Evolutionary conservation across 2,113 vertebrate species (phyloP), one percentile per base, ranked within the genome.

Genomic region (Oryzias woworae): DNA sequence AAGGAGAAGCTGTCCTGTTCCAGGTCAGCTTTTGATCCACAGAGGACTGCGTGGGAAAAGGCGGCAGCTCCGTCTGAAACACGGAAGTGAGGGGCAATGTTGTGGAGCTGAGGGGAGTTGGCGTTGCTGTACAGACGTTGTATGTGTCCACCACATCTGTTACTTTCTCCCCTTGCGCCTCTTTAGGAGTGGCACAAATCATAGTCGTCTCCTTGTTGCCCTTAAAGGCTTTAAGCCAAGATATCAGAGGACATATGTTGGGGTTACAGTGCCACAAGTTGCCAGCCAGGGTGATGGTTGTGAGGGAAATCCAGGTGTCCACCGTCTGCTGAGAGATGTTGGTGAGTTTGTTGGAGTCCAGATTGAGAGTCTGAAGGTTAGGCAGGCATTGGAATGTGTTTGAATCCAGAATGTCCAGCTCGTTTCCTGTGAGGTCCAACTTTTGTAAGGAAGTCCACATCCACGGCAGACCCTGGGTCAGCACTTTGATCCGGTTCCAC

Each of bases 361-460:
- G 83, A 84, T 97, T 97, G 7, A 98, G 92, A 65, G 96, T 98
- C 42, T 97, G 97, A 75, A 98, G 90, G 75, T 98, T 98, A 50
- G 96, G 96, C 57, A 98, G 93, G 83, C 95, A 96, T 67, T 95
- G 95, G 86, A 96, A 98, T 2, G 95, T 96, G 42, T 93, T 93
- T 0, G 94, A 91, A 60, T 98, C 96, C 61, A 98, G 67, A 28
- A 90, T 89, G 28, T 95, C 90, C 24, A 98, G 94, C 64, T 98
- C 96, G 16, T 98, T 98, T 64, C 97, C 97, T 0, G 97, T 96
- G 82, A 98, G 92, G 91, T 98, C 97, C 89, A 98, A 91, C 90
- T 97, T 98, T 85, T 98, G 97, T 85, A 98, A 90, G 57, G 97
- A 98, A 54, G 95, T 98, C 97, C 97, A 98, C 61, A 95, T 98